phyloP scores from a whole-genome alignment of 2,888 invertebrate species.

The Parnassius smintheus region DNA sequence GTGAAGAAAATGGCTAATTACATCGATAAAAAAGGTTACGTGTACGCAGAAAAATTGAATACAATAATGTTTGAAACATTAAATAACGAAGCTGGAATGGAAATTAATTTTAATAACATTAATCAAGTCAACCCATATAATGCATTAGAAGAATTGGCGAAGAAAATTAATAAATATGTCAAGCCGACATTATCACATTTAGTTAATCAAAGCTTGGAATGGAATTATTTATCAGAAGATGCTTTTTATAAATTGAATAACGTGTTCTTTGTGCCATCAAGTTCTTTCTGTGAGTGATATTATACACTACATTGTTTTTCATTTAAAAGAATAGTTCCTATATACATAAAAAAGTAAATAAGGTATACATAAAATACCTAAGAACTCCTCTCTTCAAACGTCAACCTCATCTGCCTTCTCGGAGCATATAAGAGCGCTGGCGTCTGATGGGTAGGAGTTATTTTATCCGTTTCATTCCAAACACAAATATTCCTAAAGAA shows the following conservation, averaged over 20 bases:
- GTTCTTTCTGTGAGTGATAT: constrained; percentile 60
- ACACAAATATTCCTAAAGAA: too few species aligned
- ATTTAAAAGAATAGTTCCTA: not conserved
- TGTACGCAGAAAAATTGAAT: constrained; percentile 45
- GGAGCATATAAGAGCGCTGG: too few species aligned
- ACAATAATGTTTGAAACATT: constrained; percentile 45
- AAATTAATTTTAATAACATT: constrained; percentile 64
- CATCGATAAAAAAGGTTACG: constrained; percentile 51
- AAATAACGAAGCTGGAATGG: constrained; percentile 43
- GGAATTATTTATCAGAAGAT: constrained; percentile 52
- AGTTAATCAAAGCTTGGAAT: constrained; percentile 57
- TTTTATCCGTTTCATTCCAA: too few species aligned
- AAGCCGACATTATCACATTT: constrained; percentile 55
- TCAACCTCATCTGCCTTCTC: too few species aligned
- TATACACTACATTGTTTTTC: not conserved
- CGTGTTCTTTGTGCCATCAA: constrained; percentile 59
- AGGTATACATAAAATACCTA: too few species aligned
- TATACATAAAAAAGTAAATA: too few species aligned
- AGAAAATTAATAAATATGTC: constrained; percentile 56
- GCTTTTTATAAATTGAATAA: constrained; percentile 52
- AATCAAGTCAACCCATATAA: constrained; percentile 53
- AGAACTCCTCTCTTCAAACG: too few species aligned
- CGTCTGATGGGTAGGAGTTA: too few species aligned
- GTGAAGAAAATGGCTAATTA: constrained; percentile 45
- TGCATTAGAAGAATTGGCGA: constrained; percentile 45